A percentile compares a stretch with the other conserved stretches of the same genome.
Conservation (phyloP, 2,797 vertebrate species). For the Sparus aurata region DNA sequence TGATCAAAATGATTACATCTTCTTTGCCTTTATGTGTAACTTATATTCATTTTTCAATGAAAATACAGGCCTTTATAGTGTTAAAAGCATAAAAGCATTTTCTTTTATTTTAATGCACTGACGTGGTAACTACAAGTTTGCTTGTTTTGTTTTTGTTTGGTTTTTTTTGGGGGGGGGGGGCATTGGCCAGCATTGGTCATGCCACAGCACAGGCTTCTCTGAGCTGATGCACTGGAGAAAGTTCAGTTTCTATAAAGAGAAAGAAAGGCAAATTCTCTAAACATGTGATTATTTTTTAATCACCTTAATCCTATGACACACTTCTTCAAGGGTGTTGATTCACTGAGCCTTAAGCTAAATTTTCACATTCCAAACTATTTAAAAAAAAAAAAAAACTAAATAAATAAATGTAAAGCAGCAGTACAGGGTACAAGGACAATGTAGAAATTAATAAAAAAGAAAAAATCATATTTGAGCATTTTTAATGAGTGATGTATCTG, state of each 20-base stretch:
- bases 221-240: background rate
- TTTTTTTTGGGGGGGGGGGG: no score
- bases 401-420: background rate
- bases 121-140: no score
- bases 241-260: background rate
- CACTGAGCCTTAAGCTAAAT: background rate
- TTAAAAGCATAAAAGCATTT: no score
- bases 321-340: background rate
- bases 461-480: background rate
- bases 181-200: no score
- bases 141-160: no score
- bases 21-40: no score
- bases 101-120: no score
- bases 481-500: background rate
- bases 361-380: no score
- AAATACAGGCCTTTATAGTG: no score
- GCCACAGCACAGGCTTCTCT: background rate
- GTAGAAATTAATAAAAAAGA: background rate
- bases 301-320: slow-evolving; percentile 9
- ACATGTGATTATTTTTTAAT: slow-evolving; percentile 10
- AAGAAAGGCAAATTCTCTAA: background rate
- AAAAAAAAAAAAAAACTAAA: no score
- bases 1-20: no score
- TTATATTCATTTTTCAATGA: no score
- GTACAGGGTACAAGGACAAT: background rate